Conservation (phyloP, 2,888 invertebrate genomes). For the Drosophila borborema region DNA sequence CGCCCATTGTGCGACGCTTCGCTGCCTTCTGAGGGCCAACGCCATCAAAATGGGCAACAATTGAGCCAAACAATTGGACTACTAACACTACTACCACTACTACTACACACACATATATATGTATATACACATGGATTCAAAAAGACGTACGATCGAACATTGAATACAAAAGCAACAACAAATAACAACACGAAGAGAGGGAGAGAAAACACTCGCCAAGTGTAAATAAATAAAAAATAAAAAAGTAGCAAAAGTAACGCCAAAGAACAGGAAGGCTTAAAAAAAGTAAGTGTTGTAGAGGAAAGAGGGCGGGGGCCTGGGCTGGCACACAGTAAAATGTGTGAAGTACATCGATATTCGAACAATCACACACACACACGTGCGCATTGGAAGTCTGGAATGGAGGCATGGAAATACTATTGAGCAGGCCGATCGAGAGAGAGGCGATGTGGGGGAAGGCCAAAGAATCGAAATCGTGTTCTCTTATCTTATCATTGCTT, state of each 20-base stretch:
- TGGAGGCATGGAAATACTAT: slow-evolving; percentile 8
- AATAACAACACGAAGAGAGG: slow-evolving; percentile 15
- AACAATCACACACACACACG: slow-evolving; percentile 7
- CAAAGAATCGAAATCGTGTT: slow-evolving; percentile 34
- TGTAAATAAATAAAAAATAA: slow-evolving; percentile 57
- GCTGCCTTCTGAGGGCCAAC: slow-evolving; percentile 56
- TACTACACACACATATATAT: background rate
- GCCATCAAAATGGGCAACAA: slow-evolving; percentile 70
- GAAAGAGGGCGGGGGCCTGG: slow-evolving; percentile 5
- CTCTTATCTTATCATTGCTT: slow-evolving; percentile 58
- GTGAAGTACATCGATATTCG: slow-evolving; percentile 48
- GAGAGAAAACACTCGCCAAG: slow-evolving; percentile 18
- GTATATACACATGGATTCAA: slow-evolving; percentile 6
- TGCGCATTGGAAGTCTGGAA: slow-evolving; percentile 9
- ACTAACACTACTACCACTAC: background rate
- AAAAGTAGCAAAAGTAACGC: slow-evolving; percentile 51
- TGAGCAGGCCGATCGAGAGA: too few relatives aligned
- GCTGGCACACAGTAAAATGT: slow-evolving; percentile 34
- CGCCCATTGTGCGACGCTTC: slow-evolving; percentile 69
- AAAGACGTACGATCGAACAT: slow-evolving; percentile 46
- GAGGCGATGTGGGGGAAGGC: background rate
- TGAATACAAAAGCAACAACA: slow-evolving; percentile 27
- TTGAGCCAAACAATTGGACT: slow-evolving; percentile 73
- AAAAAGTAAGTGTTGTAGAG: slow-evolving; percentile 1
- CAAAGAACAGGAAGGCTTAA: slow-evolving; percentile 71